Conservation (phyloP, 2,797 vertebrate species). For the Melanotaenia boesemani region DNA sequence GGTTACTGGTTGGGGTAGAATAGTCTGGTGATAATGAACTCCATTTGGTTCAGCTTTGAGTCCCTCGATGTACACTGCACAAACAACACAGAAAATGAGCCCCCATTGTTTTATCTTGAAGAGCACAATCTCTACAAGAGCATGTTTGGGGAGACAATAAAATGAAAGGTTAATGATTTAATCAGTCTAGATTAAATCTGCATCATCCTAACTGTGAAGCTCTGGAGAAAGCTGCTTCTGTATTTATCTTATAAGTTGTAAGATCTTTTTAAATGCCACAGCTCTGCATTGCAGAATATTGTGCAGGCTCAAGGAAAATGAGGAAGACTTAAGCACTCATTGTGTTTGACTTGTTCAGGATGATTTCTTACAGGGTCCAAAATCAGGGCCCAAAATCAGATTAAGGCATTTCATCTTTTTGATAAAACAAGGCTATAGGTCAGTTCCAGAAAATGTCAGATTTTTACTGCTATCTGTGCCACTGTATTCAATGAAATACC, state of each 20-base stretch:
- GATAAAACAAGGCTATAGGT: conserved; percentile 60
- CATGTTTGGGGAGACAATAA: conserved; percentile 41
- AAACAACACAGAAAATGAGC: conserved; percentile 43
- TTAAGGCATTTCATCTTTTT: conserved; percentile 53
- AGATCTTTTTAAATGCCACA: conserved; percentile 52
- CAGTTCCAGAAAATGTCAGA: conserved; percentile 67
- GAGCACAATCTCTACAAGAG: conserved; percentile 40
- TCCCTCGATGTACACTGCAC: conserved; percentile 22
- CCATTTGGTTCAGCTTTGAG: conserved; percentile 49
- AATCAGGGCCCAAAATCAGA: conserved; percentile 53
- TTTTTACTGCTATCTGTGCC: conserved; percentile 57
- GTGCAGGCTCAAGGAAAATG: conserved; percentile 41
- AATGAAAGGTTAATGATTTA: conserved; percentile 65
- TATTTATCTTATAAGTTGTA: conserved; percentile 59
- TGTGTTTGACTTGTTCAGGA: conserved; percentile 31
- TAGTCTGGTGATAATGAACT: conserved; percentile 68
- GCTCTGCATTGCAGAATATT: conserved; percentile 38
- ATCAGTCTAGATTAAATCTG: conserved; percentile 65
- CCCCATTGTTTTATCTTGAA: conserved; percentile 44
- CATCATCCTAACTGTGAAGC: conserved; percentile 62
- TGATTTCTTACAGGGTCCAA: conserved; percentile 67
- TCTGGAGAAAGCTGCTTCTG: conserved; percentile 46
- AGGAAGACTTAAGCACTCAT: background rate
- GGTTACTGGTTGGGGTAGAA: conserved; percentile 69
- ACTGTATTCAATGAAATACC: conserved; percentile 47